A percentile compares a stretch with the other conserved stretches of the same genome.
These are phyloP conservation scores for Paralichthys olivaceus DNA, from an alignment of 2,113 vertebrate species.

Conservation along the genomic window DNA sequence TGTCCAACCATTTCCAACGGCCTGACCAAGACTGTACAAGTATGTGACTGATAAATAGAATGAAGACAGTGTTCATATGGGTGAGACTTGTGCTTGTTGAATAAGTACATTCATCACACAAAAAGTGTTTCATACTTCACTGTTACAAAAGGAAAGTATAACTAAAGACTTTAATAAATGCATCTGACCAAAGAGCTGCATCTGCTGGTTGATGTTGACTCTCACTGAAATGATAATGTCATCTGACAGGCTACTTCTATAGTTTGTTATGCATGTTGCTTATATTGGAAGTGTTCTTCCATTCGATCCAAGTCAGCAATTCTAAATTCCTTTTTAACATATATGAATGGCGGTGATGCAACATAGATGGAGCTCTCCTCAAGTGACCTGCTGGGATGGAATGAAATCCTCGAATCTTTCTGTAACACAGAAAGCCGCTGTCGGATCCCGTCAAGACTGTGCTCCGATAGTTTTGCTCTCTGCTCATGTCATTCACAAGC, in stretches of 20 bases:
- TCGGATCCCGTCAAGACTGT: slow-evolving; percentile 17
- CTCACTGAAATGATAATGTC: neutral
- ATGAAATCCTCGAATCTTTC: neutral
- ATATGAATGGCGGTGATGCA: neutral
- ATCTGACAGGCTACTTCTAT: neutral
- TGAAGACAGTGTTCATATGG: too few species aligned
- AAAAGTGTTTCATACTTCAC: too few species aligned
- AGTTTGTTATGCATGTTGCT: neutral
- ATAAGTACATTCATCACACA: too few species aligned
- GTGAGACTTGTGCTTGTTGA: too few species aligned
- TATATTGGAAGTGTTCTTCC: neutral
- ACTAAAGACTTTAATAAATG: neutral
- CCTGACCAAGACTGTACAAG: neutral
- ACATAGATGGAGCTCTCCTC: slow-evolving; percentile 7
- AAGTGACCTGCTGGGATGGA: slow-evolving; percentile 13
- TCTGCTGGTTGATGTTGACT: neutral
- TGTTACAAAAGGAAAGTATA: too few species aligned
- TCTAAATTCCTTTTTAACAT: slow-evolving; percentile 4
- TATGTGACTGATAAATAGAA: neutral
- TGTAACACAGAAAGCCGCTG: slow-evolving; percentile 8
- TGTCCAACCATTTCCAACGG: neutral
- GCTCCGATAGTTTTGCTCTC: slow-evolving; percentile 11
- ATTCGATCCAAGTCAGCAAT: neutral
- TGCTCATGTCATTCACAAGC: slow-evolving; percentile 24
- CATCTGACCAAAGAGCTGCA: neutral